Evolutionary conservation across 2,888 invertebrate genomes (phyloP).

Genomic region (Chesias legatella): DNA sequence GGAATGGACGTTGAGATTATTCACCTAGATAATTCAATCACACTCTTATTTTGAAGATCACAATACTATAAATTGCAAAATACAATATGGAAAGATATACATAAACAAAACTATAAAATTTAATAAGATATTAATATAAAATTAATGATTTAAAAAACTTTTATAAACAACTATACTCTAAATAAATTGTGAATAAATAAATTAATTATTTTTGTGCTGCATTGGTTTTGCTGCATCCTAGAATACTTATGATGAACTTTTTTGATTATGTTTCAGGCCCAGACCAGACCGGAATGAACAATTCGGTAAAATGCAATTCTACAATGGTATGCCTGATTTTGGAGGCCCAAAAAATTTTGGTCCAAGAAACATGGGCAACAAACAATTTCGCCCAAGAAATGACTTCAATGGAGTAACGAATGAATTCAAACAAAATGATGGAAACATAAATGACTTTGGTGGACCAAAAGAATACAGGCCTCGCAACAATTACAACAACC

Average conservation of each 20-base stretch:
- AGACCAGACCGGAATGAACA: slow-evolving; percentile 84
- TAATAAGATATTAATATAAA: too few species aligned
- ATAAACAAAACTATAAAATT: too few species aligned
- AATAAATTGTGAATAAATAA: too few species aligned
- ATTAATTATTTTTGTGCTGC: too few species aligned
- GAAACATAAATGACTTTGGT: slow-evolving; percentile 68
- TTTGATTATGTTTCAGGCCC: slow-evolving; percentile 75
- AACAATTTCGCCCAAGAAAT: slow-evolving; percentile 72
- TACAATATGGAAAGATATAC: too few species aligned
- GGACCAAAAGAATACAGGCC: slow-evolving; percentile 71
- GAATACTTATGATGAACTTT: slow-evolving; percentile 3
- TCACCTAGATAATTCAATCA: too few species aligned
- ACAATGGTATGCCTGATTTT: slow-evolving; percentile 68
- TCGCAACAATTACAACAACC: slow-evolving; percentile 66
- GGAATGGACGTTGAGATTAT: too few species aligned
- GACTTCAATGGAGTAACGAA: slow-evolving; percentile 73
- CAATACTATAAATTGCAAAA: too few species aligned
- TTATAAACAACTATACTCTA: too few species aligned
- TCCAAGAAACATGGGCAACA: slow-evolving; percentile 67
- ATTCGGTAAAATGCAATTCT: slow-evolving; percentile 79
- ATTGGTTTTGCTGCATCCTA: too few species aligned
- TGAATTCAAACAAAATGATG: slow-evolving; percentile 68
- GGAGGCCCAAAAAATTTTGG: slow-evolving; percentile 75
- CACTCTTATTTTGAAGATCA: too few species aligned
- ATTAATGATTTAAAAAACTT: too few species aligned